Evolutionary conservation across 2,113 vertebrate species (phyloP).

Genomic region (Speoplatyrhinus poulsoni): DNA sequence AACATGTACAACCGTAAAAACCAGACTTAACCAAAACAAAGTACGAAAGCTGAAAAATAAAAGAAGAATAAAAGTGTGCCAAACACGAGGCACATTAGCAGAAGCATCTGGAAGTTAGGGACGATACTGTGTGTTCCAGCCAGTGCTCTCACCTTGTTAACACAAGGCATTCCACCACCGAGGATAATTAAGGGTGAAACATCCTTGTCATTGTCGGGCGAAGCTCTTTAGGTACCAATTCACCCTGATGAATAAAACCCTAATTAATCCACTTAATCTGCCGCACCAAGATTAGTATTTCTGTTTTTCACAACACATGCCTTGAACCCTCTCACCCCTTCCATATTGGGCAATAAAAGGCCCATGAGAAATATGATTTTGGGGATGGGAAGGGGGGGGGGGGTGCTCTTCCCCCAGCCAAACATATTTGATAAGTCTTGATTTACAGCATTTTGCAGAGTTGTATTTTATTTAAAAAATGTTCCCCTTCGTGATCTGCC

Average conservation of each 20-base stretch:
- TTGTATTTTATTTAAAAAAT: background rate
- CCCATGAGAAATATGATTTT: conserved; percentile 13
- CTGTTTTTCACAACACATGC: conserved; percentile 52
- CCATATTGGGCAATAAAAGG: conserved; percentile 65
- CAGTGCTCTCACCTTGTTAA: background rate
- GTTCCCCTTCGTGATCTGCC: conserved; percentile 44
- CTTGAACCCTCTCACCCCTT: conserved; percentile 51
- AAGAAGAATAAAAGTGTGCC: too few species aligned
- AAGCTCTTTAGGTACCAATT: conserved; percentile 74
- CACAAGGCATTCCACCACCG: conserved; percentile 48
- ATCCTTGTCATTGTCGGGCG: conserved; percentile 70
- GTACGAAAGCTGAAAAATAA: background rate
- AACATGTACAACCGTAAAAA: too few species aligned
- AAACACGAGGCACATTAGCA: background rate
- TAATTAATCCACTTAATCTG: conserved; percentile 81
- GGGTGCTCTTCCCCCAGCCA: conserved; percentile 36
- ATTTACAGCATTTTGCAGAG: background rate
- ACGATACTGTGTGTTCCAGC: background rate
- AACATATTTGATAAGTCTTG: conserved; percentile 53
- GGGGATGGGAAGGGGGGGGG: background rate
- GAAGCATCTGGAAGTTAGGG: background rate
- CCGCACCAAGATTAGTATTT: conserved; percentile 69
- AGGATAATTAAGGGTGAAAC: conserved; percentile 69
- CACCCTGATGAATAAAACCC: conserved; percentile 74
- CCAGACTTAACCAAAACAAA: background rate